Evolutionary conservation across 1,140 invertebrate genomes (phyloP), one percentile per base, ranked within the genome.

Genomic region (Drosophila carrolli): DNA sequence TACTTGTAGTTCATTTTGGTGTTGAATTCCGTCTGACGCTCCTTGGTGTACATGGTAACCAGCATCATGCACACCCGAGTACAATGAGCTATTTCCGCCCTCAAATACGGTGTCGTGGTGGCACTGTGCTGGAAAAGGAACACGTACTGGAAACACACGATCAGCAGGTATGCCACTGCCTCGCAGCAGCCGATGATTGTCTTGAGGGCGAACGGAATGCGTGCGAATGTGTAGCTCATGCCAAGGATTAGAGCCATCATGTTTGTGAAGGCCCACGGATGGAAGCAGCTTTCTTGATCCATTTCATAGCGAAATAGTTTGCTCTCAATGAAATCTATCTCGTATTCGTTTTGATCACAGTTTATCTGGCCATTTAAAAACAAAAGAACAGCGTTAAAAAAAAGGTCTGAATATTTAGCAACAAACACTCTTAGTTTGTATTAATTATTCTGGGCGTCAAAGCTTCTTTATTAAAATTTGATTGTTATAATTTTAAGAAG

Each of bases 1-100:
- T 47, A 92, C 91, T 75, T 83, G n/a, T 94, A 94, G 91, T 98
- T 97, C 14, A 98, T 93, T 75, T 97, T 94, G 81, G 96, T 96
- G 75, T 97, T 95, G 79, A 97, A 98, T 91, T 98, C 98, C 11
- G 97, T 96, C 93, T 96, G 96, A 84, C 97, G 94, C 90, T 98
- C 97, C 53, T 97, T 95, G 19, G 97, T 93, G 91, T 97, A 96
- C 8, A 97, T 92, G 1, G 95, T 95, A 23, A 96, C 80, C 2
- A 95, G 94, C 14, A 96, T 93, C 58, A 96, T 95, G 0, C 95
- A 72, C 3, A 97, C 93, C 37, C 94, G 94, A 19, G 96, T 91
- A 27, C 95, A 94, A 77, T 97, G 96, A 0, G 96, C 94, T 6
- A 95, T 70, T 88, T 94, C 94, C 1, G 96, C 93, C 53, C 94